Conservation (phyloP, 2,113 vertebrate genomes). For the Aptenodytes forsteri region DNA sequence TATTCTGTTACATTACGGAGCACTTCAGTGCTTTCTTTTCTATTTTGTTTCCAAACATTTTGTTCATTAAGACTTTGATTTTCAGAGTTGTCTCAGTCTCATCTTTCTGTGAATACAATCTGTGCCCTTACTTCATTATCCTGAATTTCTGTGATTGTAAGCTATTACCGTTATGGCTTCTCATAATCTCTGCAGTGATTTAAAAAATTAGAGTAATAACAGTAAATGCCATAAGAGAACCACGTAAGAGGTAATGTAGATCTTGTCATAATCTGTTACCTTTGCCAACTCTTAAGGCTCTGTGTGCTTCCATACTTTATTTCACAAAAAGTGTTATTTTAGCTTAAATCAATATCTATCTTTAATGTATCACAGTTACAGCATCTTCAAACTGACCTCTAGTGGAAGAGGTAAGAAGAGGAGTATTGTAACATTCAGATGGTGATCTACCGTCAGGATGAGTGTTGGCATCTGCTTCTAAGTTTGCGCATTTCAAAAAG, state of each 20-base stretch:
- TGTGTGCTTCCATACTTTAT: background rate
- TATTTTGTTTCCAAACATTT: background rate
- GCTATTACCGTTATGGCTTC: background rate
- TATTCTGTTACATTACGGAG: background rate
- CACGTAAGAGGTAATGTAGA: background rate
- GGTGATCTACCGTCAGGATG: background rate
- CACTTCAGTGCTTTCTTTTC: background rate
- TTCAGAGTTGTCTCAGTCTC: background rate
- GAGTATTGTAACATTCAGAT: background rate
- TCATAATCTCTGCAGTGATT: background rate
- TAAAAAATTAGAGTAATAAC: conserved; percentile 19
- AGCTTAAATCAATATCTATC: background rate
- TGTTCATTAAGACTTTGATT: background rate
- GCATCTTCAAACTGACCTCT: conserved; percentile 20
- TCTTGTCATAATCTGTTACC: background rate
- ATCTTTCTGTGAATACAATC: background rate
- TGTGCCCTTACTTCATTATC: background rate
- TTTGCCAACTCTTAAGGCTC: background rate
- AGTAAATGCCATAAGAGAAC: background rate
- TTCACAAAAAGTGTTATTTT: conserved; percentile 27
- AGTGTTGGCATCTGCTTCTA: background rate
- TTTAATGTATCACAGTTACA: background rate
- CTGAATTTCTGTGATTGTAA: background rate
- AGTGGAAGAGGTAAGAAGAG: background rate
- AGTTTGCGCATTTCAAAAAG: background rate